A percentile compares a stretch with the other conserved stretches of the same genome.
Conservation (phyloP, 2,113 vertebrate genomes). For the Athene noctua region DNA sequence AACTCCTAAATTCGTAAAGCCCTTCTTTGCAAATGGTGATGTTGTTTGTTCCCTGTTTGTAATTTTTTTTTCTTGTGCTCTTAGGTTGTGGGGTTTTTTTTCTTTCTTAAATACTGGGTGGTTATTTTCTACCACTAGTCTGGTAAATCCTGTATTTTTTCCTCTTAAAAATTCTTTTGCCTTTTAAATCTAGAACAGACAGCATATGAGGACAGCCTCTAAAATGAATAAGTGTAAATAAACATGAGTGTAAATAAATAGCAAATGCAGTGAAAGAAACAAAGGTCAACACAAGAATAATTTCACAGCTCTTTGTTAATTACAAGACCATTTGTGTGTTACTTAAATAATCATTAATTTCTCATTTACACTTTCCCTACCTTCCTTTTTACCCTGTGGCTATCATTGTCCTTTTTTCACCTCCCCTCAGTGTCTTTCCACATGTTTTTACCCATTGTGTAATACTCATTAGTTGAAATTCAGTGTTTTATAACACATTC, state of each 20-base stretch:
- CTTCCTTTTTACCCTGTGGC: conserved; percentile 79
- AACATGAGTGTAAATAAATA: conserved; percentile 82
- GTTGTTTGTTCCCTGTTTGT: conserved; percentile 41
- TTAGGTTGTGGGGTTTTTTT: not conserved
- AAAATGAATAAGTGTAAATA: conserved; percentile 76
- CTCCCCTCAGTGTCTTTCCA: conserved; percentile 74
- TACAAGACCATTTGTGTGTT: conserved; percentile 84
- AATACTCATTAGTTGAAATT: conserved; percentile 72
- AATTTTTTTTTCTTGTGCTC: not conserved
- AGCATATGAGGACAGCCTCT: conserved; percentile 15
- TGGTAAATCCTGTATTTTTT: not conserved
- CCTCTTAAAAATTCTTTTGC: not conserved
- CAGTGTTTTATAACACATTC: conserved; percentile 60
- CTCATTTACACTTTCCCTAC: conserved; percentile 81
- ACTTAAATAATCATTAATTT: conserved; percentile 88
- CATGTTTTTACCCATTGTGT: conserved; percentile 70
- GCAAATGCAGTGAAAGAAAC: conserved; percentile 75
- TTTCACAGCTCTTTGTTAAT: conserved; percentile 84
- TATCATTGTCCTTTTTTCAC: conserved; percentile 80
- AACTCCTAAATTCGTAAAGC: conserved; percentile 78
- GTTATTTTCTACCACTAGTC: not conserved
- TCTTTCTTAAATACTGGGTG: not conserved
- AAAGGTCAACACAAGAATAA: conserved; percentile 83
- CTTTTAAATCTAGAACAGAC: not conserved
- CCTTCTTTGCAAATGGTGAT: conserved; percentile 63